Evolutionary conservation across 2,888 invertebrate genomes (phyloP).

Genomic region (Morinoia aosen): DNA sequence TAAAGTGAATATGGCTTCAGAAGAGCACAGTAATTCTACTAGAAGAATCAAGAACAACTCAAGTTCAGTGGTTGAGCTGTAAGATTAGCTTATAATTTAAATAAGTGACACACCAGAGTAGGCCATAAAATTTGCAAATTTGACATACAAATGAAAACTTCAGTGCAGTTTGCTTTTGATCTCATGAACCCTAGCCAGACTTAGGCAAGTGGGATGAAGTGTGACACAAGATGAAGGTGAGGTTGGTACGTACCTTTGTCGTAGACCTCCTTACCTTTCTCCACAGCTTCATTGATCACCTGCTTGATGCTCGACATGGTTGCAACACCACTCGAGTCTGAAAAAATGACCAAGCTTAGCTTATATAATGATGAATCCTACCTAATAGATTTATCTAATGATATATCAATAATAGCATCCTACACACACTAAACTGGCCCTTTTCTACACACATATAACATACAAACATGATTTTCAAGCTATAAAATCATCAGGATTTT

Average conservation of each 20-base stretch:
- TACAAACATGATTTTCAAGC: too few species aligned
- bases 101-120: neutral
- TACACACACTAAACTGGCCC: too few species aligned
- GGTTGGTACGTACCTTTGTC: constrained; percentile 65
- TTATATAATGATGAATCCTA: neutral
- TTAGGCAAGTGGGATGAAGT: constrained; percentile 64
- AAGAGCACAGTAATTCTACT: too few species aligned
- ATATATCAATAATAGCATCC: too few species aligned
- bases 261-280: constrained; percentile 68
- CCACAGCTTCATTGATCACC: constrained; percentile 68
- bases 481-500: too few species aligned
- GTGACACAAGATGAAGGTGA: constrained; percentile 57
- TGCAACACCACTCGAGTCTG: constrained; percentile 47
- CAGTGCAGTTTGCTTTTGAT: neutral
- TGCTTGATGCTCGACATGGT: constrained; percentile 67
- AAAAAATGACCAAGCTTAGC: neutral
- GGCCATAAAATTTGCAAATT: neutral
- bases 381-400: too few species aligned
- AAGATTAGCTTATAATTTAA: neutral
- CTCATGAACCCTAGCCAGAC: constrained; percentile 46
- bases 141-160: neutral
- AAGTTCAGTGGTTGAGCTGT: neutral
- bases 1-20: too few species aligned
- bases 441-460: too few species aligned
- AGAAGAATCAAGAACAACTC: neutral